Base-by-base conservation (phyloP, 2,888 invertebrate genomes). In the Drosophila mimica region DNA sequence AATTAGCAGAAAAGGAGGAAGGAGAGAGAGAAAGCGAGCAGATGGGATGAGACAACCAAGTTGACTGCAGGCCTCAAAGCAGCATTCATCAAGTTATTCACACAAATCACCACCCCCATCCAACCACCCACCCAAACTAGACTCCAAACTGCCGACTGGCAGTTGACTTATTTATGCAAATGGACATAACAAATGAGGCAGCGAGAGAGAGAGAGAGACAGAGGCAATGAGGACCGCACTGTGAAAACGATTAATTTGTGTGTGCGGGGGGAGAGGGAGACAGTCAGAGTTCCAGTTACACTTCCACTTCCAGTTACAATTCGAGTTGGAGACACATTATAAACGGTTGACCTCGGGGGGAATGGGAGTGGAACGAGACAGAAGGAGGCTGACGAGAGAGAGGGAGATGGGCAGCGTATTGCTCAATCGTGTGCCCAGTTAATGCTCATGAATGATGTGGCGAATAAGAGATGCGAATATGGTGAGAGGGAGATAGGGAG, bases 141-240 rank as follows among this genome's bases (percentile, higher is more conserved):
- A 4, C 46, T 74, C 70, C 82, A 72, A 82, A 78, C 76, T 79
- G 79, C 70, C 79, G 65, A 64, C 76, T 79, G 76, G 75, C 81
- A 85, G 86, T 89, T 87, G 89, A 89, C 86, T 89, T 87, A 89
- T 89, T 87, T 89, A 89, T 89, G 86, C 89, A 87, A 89, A 89
- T 89, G 89, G 79, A 88, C 82, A 87, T 89, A 87, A 84, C 88
- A 87, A 87, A 89, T 87, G 89, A 89, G 88, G 74, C 85, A 66
- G 67, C 68, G 33, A 52, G 28, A 11, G 20, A 36, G 48, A 40
- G 20, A 28, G 40, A 25, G 25, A 11, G 17, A 66, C 1, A n/a
- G 59, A 13, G 54, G 33, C 68, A 75, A 76, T 67, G 64, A 59
- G 63, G 67, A 81, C 79, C 83, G 70, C 88, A 88, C 79, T 83